Evolutionary conservation across 2,113 vertebrate genomes (phyloP), one percentile per base, ranked within the genome.

Genomic region (Halcyon malimbica): DNA sequence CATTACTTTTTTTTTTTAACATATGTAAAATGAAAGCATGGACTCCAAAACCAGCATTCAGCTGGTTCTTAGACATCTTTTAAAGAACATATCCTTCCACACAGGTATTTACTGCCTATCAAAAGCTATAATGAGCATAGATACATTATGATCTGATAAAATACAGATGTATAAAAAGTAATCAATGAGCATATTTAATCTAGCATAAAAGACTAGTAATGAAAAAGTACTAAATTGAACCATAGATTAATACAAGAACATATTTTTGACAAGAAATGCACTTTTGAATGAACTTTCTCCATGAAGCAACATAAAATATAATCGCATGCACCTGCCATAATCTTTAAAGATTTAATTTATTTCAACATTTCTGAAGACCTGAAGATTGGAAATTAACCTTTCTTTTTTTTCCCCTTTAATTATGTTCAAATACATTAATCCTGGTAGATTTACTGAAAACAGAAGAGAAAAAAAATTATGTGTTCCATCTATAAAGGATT

Each of bases 381-480:
- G 28, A 11, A 78, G 29, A 44, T 15, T 74, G 8, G 28, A 69
- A 76, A 81, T 42, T 33, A 44, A 5, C 1, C 5, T 42, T 57
- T 25, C 8, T 37, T 33, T 37, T 56, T 44, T 10, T n/a, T 29
- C 62, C 17, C 17, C 17, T 51, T 53, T 77, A 50, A 4, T 7
- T 67, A 13, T 75, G 3, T 59, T 87, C 19, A 68, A 57, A 81
- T 53, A 28, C 18, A 41, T 59, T 84, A n/a, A 48, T 29, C 21
- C 31, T 63, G 19, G 3, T 39, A 64, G 7, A 46, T 51, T 79
- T 48, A 57, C 18, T 37, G 68, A 46, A 54, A 89, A 50, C 5
- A 44, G 10, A 2, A 3, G 50, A 44, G 41, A 33, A 16, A 1
- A 1, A 0, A 0, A 4, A 9, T 11, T 83, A 57, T 29, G 9